A percentile compares a stretch with the other conserved stretches of the same genome.
Conservation (phyloP, 2,888 invertebrate species). For the Rhimphoctona megacephalus region DNA sequence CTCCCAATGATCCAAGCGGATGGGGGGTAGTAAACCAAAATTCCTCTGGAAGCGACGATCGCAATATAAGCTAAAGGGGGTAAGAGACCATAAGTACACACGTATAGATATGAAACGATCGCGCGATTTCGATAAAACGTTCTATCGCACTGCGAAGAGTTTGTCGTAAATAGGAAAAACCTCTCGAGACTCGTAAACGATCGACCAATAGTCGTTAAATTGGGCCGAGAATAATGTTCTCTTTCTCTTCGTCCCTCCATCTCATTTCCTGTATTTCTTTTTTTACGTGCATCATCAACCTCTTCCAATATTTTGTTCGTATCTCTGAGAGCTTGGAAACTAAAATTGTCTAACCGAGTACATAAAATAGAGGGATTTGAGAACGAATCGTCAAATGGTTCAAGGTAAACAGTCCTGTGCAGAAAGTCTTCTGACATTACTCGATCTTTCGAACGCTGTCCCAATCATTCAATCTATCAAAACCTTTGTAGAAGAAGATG, state of each 20-base stretch:
- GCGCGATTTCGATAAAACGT: slow-evolving; percentile 55
- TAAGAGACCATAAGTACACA: background rate
- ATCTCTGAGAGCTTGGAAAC: slow-evolving; percentile 1
- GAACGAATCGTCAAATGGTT: background rate
- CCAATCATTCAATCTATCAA: background rate
- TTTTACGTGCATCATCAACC: slow-evolving; percentile 33
- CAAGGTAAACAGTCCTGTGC: background rate
- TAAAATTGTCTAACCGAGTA: background rate
- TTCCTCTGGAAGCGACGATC: slow-evolving; percentile 23
- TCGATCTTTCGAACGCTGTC: background rate
- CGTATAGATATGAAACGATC: background rate
- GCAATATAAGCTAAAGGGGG: slow-evolving; percentile 24
- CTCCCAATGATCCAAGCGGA: slow-evolving; percentile 8
- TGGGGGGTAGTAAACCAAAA: too few relatives aligned
- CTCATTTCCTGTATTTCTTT: slow-evolving; percentile 1
- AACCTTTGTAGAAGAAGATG: background rate
- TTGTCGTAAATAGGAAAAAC: slow-evolving; percentile 56
- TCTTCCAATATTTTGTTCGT: slow-evolving; percentile 23
- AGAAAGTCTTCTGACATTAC: background rate
- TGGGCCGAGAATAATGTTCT: slow-evolving; percentile 5
- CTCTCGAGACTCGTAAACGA: slow-evolving; percentile 53
- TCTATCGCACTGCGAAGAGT: slow-evolving; percentile 48
- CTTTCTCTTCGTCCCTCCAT: slow-evolving; percentile 2
- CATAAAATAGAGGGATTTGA: background rate
- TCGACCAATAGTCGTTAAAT: slow-evolving; percentile 58